Conservation (phyloP, 1,140 invertebrate species). For the Pseudobourletiella spinata region DNA sequence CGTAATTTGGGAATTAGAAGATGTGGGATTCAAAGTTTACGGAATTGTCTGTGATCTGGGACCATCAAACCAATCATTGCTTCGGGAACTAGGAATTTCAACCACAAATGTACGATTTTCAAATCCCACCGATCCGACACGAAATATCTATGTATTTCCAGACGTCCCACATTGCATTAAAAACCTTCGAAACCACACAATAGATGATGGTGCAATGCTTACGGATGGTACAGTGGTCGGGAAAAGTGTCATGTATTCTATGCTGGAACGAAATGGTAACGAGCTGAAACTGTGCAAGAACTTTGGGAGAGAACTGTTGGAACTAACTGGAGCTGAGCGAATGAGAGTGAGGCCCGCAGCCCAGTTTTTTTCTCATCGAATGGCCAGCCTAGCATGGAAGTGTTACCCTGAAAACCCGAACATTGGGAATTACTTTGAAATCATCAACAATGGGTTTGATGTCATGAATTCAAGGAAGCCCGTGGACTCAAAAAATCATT, state of each 20-base stretch:
- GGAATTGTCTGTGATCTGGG: conserved; percentile 16
- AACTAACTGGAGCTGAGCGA: conserved; percentile 15
- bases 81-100: conserved; percentile 4
- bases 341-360: conserved; percentile 25
- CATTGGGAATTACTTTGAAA: conserved; percentile 19
- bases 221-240: conserved; percentile 11
- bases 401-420: conserved; percentile 2
- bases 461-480: conserved; percentile 23
- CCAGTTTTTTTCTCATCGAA: conserved; percentile 24
- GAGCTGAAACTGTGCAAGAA: conserved; percentile 28
- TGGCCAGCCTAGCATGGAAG: conserved; percentile 1
- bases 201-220: conserved; percentile 26
- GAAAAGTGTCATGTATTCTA: neutral
- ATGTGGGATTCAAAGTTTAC: conserved; percentile 3
- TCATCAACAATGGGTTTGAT: conserved; percentile 30
- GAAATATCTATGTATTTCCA: conserved; percentile 25
- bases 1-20: conserved; percentile 13
- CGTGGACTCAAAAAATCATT: neutral
- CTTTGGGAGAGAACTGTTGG: conserved; percentile 2
- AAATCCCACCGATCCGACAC: conserved; percentile 12
- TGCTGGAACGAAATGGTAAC: neutral
- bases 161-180: conserved; percentile 33
- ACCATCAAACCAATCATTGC: conserved; percentile 9
- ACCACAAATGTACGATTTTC: neutral
- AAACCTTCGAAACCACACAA: conserved; percentile 27